phyloP scores from a whole-genome alignment of 2,113 vertebrate species.

The Caranx melampygus region DNA sequence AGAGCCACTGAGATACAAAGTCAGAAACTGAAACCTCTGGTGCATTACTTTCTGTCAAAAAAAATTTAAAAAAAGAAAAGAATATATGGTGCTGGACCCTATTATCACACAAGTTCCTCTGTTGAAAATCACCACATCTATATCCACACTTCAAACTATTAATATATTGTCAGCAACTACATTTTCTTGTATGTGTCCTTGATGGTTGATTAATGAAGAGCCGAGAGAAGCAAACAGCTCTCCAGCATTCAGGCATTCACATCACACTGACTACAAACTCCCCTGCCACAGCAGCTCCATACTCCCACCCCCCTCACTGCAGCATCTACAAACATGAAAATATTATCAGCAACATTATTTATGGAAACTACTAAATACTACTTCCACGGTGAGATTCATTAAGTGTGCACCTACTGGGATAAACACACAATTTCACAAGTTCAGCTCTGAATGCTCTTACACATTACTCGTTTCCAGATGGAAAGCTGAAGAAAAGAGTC shows the following conservation, averaged over 20 bases:
- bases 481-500: conserved; percentile 30
- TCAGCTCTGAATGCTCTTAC: background rate
- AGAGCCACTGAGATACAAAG: background rate
- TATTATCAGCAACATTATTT: background rate
- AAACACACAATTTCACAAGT: conserved; percentile 20
- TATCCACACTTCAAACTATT: background rate
- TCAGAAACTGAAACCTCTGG: background rate
- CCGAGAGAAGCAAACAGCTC: conserved; percentile 8
- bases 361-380: conserved; percentile 2
- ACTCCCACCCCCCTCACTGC: conserved; percentile 3
- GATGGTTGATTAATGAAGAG: conserved; percentile 13
- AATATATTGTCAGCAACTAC: background rate
- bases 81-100: background rate
- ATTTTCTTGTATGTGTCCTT: conserved; percentile 16
- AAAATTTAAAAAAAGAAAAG: background rate
- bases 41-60: conserved; percentile 12
- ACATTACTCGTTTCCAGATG: conserved; percentile 20
- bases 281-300: background rate
- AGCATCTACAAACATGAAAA: background rate
- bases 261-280: background rate
- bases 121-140: conserved; percentile 28
- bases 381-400: conserved; percentile 2
- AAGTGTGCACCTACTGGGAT: background rate
- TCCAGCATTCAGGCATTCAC: background rate
- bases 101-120: conserved; percentile 7